Percentiles rank a stretch among this genome's conserved stretches.
phyloP scores from a whole-genome alignment of 2,113 vertebrate species.

The Paramisgurnus dabryanus region DNA sequence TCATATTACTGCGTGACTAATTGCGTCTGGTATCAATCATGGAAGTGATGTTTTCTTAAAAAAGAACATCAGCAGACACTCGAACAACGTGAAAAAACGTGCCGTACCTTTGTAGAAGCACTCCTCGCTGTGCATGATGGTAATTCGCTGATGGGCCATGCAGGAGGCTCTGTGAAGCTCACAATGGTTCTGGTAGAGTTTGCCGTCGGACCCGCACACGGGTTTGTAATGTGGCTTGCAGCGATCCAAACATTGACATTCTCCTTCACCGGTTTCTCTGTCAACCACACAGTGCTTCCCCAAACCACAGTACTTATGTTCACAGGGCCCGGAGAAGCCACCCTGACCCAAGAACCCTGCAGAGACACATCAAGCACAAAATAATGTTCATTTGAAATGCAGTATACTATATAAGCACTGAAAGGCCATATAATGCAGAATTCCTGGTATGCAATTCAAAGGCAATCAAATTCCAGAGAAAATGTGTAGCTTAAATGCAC shows the following conservation, averaged over 20 bases:
- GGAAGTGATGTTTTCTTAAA: too few relatives aligned
- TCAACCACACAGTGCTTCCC: constrained; percentile 86
- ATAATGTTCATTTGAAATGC: neutral
- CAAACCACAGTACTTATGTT: constrained; percentile 93
- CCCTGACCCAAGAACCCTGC: constrained; percentile 74
- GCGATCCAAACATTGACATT: constrained; percentile 85
- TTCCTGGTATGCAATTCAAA: too few relatives aligned
- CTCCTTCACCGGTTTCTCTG: constrained; percentile 76
- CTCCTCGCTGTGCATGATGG: constrained; percentile 90
- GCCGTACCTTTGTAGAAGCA: constrained; percentile 94
- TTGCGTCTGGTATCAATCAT: too few relatives aligned
- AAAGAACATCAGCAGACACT: too few relatives aligned
- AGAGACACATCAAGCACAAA: constrained; percentile 21
- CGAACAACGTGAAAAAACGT: neutral
- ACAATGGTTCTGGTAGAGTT: constrained; percentile 94
- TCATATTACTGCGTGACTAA: too few relatives aligned
- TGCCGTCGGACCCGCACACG: constrained; percentile 92
- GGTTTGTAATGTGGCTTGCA: constrained; percentile 92
- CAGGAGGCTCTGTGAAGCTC: constrained; percentile 93
- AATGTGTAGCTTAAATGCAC: too few relatives aligned
- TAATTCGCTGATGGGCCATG: constrained; percentile 81
- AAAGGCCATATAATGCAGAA: too few relatives aligned
- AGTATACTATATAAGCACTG: neutral
- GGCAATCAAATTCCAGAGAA: too few relatives aligned
- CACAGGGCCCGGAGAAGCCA: constrained; percentile 75